Conservation (phyloP, 2,888 invertebrate genomes). For the Stenodema calcarata region DNA sequence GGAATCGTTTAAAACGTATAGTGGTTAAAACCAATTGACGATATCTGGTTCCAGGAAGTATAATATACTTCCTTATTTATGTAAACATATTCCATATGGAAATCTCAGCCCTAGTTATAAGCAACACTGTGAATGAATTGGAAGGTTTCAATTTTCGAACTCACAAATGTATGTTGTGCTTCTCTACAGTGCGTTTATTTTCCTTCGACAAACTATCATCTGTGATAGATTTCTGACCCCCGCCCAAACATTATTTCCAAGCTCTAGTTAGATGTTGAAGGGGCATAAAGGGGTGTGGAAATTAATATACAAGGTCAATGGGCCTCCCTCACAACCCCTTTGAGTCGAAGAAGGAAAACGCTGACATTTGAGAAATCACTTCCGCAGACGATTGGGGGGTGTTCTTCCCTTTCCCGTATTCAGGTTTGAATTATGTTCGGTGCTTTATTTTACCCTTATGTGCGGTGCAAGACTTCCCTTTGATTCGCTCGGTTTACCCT, state of each 20-base stretch:
- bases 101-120: no score
- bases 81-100: no score
- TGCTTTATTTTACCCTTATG: not conserved
- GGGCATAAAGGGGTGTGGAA: not conserved
- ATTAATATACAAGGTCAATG: not conserved
- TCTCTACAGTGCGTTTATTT: no score
- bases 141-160: no score
- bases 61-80: no score
- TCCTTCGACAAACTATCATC: not conserved
- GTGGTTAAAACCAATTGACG: no score
- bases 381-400: not conserved
- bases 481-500: no score
- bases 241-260: not conserved
- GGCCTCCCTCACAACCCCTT: not conserved
- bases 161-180: no score
- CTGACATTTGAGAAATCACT: slow-evolving; percentile 31
- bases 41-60: no score
- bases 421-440: not conserved
- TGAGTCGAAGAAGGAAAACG: slow-evolving; percentile 8
- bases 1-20: no score
- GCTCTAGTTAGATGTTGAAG: not conserved
- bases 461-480: no score
- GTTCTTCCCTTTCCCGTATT: not conserved
- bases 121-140: no score
- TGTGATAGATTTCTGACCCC: not conserved